Conservation (phyloP, 2,888 invertebrate genomes). For the Priocnemis perturbator region DNA sequence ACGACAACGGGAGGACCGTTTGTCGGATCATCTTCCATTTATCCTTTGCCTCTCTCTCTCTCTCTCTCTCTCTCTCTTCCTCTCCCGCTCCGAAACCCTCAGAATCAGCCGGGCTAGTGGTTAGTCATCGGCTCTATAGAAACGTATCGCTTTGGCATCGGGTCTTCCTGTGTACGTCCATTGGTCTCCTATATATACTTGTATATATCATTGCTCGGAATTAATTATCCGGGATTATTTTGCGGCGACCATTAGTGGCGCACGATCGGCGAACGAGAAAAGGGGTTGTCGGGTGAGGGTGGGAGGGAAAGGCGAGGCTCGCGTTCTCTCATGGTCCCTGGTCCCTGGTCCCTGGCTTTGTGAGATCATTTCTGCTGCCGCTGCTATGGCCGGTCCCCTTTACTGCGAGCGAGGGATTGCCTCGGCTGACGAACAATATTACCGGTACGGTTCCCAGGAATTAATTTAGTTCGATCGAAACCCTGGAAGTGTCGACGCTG, state of each 20-base stretch:
- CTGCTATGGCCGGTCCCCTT: constrained; percentile 2
- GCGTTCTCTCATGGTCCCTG: constrained; percentile 3
- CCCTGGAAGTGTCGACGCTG: constrained; percentile 29
- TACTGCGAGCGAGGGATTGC: constrained; percentile 30
- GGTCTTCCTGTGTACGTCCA: neutral
- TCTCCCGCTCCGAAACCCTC: too few relatives aligned
- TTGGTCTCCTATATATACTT: constrained; percentile 23
- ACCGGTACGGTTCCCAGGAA: constrained; percentile 29
- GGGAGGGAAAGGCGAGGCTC: neutral
- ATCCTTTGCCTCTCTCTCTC: too few relatives aligned
- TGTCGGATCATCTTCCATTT: too few relatives aligned
- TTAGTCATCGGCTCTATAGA: too few relatives aligned
- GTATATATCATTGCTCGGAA: constrained; percentile 35
- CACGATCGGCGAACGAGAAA: neutral
- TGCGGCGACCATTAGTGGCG: constrained; percentile 38
- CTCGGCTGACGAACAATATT: constrained; percentile 39
- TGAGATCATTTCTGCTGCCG: constrained; percentile 42
- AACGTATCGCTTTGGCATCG: neutral
- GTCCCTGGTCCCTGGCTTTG: constrained; percentile 37
- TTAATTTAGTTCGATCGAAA: constrained; percentile 46
- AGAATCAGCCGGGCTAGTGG: too few relatives aligned
- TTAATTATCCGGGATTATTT: constrained; percentile 57
- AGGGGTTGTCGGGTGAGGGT: neutral
- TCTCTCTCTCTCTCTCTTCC: too few relatives aligned
- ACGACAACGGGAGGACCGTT: too few relatives aligned